Base-by-base conservation (phyloP, 1,140 invertebrate genomes). In the Coptotermes formosanus region DNA sequence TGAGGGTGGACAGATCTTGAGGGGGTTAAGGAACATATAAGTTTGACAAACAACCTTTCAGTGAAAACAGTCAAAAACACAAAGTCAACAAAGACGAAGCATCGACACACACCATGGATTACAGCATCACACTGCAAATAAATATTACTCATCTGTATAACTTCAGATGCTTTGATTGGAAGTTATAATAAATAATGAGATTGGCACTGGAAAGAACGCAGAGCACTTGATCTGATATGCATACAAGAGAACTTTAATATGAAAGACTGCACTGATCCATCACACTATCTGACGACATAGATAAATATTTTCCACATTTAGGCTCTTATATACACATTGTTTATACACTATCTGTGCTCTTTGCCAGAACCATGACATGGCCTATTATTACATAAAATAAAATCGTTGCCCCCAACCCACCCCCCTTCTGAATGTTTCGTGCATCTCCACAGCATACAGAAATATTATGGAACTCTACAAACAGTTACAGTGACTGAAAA, bases 371-470 rank as follows among this genome's bases (percentile, higher is more conserved):
- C 86, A 52, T 44, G 48, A 86, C 44, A 45, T 23, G 64, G 83
- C 43, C 44, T 85, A 84, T 52, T 85, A 86, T 84, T 48, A 75
- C 59, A 43, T 85, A 86, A 88, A 86, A 83, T 81, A 86, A 83
- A 82, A 85, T 85, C 48, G 69, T 82, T 82, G 85, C 87, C 87
- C 88, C 87, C 85, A 88, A 88, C 88, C 88, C 88, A 87, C 88
- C 88, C 87, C 87, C 87, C 88, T 88, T 88, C 88, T 88, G 88
- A 88, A 88, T 87, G 88, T 88, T 88, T 88, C 87, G 88, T 88
- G 88, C 88, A 88, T 88, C 87, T 88, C 88, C 86, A 87, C 85
- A 88, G 87, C 88, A 88, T 88, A 88, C 88, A 88, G 88, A 86
- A 87, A 88, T 84, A 87, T 88, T 88, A 84, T 87, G 86, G 82